Conservation (phyloP, 2,888 invertebrate genomes). For the Prosapia bicincta region DNA sequence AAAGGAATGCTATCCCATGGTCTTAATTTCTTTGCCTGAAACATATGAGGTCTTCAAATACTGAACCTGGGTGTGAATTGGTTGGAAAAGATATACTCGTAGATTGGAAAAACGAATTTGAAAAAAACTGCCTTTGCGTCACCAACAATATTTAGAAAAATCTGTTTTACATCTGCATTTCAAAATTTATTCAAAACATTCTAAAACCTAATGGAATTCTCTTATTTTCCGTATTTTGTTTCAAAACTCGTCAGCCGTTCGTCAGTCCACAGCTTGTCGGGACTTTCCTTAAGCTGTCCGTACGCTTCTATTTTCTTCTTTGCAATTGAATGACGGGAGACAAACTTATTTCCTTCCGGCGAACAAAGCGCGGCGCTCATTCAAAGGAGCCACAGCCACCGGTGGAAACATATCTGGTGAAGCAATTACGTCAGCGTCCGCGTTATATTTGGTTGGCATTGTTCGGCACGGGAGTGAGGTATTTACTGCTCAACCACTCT, state of each 20-base stretch:
- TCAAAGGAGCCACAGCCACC: neutral
- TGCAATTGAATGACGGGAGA: neutral
- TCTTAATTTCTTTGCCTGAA: no score
- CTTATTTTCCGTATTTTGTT: neutral
- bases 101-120: no score
- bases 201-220: no score
- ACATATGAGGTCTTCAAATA: no score
- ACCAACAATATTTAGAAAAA: no score
- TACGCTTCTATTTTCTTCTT: neutral
- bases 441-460: neutral
- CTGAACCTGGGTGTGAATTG: no score
- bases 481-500: conserved; percentile 3
- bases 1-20: no score
- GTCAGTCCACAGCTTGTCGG: neutral
- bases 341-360: conserved; percentile 1
- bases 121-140: no score
- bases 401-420: neutral
- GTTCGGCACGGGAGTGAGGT: conserved; percentile 2
- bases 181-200: no score
- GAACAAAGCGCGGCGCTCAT: neutral
- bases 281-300: neutral
- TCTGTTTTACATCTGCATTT: no score
- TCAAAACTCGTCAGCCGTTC: neutral
- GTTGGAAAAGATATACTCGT: no score
- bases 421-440: neutral